Conservation (phyloP, 2,888 invertebrate species). For the Pedicia rivosa region DNA sequence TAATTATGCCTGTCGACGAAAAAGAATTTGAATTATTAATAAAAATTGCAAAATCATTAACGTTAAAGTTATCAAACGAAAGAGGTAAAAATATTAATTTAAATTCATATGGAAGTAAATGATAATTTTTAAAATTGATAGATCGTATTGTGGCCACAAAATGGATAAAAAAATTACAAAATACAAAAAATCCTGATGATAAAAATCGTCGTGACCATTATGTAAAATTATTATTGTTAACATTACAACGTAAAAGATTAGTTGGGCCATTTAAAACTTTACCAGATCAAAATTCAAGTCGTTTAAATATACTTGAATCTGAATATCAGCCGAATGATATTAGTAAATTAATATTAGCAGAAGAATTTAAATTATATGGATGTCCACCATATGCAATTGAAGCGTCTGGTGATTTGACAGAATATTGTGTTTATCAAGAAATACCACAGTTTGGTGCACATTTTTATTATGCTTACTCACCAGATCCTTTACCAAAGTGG, state of each 20-base stretch:
- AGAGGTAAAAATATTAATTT: slow-evolving; percentile 4
- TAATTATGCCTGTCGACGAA: no score
- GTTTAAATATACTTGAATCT: slow-evolving; percentile 14
- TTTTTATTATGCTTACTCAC: slow-evolving; percentile 34
- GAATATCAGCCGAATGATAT: slow-evolving; percentile 19
- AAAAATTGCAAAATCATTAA: slow-evolving; percentile 11
- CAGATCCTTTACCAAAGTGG: slow-evolving; percentile 31
- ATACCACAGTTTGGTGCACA: slow-evolving; percentile 35
- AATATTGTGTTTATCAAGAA: slow-evolving; percentile 32
- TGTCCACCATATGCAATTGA: slow-evolving; percentile 24
- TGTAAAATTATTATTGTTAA: slow-evolving; percentile 31
- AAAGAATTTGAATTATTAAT: slow-evolving; percentile 9
- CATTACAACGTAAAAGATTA: slow-evolving; percentile 27
- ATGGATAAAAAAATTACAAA: not conserved
- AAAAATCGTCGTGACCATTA: slow-evolving; percentile 16
- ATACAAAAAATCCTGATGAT: not conserved
- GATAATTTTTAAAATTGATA: not conserved
- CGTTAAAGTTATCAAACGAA: slow-evolving; percentile 9
- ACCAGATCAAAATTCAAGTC: slow-evolving; percentile 21
- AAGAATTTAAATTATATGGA: slow-evolving; percentile 15
- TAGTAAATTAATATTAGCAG: slow-evolving; percentile 22
- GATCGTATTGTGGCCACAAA: not conserved
- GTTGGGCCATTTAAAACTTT: slow-evolving; percentile 28
- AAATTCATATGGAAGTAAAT: not conserved
- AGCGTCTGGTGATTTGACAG: slow-evolving; percentile 28